Conservation (phyloP, 1,140 invertebrate species). For the Ceratina calcarata region DNA sequence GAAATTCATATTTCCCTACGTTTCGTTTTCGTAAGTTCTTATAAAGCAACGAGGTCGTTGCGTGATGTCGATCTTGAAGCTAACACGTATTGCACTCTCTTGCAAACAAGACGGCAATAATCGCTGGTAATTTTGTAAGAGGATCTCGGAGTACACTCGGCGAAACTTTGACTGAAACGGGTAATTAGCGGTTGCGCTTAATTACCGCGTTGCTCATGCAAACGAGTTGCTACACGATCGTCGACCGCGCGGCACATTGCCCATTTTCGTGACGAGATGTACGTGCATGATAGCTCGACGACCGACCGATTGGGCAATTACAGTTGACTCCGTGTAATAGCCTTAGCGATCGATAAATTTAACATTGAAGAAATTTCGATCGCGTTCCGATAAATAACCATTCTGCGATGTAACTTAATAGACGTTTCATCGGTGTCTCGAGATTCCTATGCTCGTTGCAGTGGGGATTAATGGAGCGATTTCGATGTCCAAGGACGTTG, state of each 20-base stretch:
- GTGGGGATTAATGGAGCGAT: slow-evolving; percentile 54
- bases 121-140: too few species aligned
- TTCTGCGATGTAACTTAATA: too few species aligned
- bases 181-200: slow-evolving; percentile 49
- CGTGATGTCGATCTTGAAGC: too few species aligned
- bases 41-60: too few species aligned
- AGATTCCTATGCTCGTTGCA: background rate
- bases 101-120: background rate
- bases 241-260: slow-evolving; percentile 35
- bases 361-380: too few species aligned
- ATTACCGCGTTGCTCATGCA: slow-evolving; percentile 52
- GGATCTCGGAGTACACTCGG: background rate
- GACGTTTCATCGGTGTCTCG: too few species aligned
- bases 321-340: slow-evolving; percentile 29
- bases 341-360: too few species aligned
- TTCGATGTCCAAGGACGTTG: slow-evolving; percentile 52
- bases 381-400: too few species aligned
- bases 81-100: background rate
- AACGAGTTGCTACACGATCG: slow-evolving; percentile 52
- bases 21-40: too few species aligned
- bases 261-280: slow-evolving; percentile 62
- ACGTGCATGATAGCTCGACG: slow-evolving; percentile 58
- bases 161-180: slow-evolving; percentile 20
- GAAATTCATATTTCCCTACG: too few species aligned
- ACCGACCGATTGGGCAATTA: slow-evolving; percentile 58